Evolutionary conservation across 2,113 vertebrate species (phyloP), one percentile per base, ranked within the genome.

Genomic region (Hypomesus transpacificus): DNA sequence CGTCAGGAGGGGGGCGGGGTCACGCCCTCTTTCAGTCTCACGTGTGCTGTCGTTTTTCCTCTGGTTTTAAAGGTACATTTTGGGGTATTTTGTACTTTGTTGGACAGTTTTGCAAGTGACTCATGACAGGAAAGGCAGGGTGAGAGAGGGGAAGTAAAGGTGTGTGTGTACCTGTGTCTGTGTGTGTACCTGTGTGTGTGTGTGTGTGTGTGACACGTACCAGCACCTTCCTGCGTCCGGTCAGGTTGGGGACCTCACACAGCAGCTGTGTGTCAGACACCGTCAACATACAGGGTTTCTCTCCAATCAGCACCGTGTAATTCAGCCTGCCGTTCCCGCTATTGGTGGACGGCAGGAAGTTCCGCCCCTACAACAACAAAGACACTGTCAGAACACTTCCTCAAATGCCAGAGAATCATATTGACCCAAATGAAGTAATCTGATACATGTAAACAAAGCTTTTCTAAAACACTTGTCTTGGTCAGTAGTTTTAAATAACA

Each of bases 231-330:
- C 99, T 96, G 66, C 96, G 91, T 46, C 97, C 97, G 0, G 90
- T 98, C 86, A 99, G 93, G 81, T 96, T 98, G 63, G 97, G 96
- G 3, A 96, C 96, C 79, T 99, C 97, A 0, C 97, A 99, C 53
- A 99, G 92, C 68, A 99, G 92, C 87, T 99, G 97, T n/a, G 92
- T 96, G 0, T 99, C 97, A 0, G 97, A 99, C 80, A 99, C 97
- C 0, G 97, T 99, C 79, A 98, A 90, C 0, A 88, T 81, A 51
- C 97, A 99, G 0, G 95, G 95, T 78, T 96, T 97, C 85, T 98
- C 96, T 2, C 97, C 96, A 3, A 99, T 93, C 82, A 98, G 86
- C 46, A 99, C 95, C 0, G 95, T 96, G 88, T 98, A 99, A 89
- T 99, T 99, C 71, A 99, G 88, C 73, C 96, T 99, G 76, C 94